Evolutionary conservation across 1,140 invertebrate species (phyloP), one percentile per base, ranked within the genome.

Genomic region (Drosophila navojoa): DNA sequence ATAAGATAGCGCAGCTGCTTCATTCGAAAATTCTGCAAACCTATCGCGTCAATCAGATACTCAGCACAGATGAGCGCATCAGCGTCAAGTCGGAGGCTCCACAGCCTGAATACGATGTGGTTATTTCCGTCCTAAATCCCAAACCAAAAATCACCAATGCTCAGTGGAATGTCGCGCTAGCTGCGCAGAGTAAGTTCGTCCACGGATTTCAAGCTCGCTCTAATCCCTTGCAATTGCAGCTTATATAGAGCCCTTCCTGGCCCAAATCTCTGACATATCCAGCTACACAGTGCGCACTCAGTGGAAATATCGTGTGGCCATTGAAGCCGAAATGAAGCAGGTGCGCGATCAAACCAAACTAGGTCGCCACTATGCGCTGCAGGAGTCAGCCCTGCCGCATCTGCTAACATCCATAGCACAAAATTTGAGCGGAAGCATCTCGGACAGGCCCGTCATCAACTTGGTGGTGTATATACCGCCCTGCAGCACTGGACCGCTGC

Each of bases 251-350:
- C 95, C 96, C 4, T 95, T 97, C 55, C 82, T 97, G 3, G 91
- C 94, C 10, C 94, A 96, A 58, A 79, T 98, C 16, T 93, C 94
- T 4, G 90, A 93, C 0, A 93, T 97, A 27, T 95, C 95, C 45
- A 94, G 96, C 84, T 96, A 97, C 76, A 95, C 95, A 0, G 93
- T 98, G 0, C 97, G 97, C 87, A 97, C 97, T 0, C 97, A 98
- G 91, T 97, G 96, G 96, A 93, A 98, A 11, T 97, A 97, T 92
- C 94, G 97, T 44, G 93, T 97, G 3, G 94, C 96, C n/a, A 93
- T 98, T 29, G 95, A 96, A 29, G 95, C 96, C 1, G 93, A 93
- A 45, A 94, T 95, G 0, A 94, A 93, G 77, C 93, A 94, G 81
- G 92, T 94, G 3, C 92, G 92, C 5, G 94, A 95, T 52, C 82